Evolutionary conservation across 2,797 vertebrate genomes (phyloP).

Genomic region (Yasuhikotakia modesta): DNA sequence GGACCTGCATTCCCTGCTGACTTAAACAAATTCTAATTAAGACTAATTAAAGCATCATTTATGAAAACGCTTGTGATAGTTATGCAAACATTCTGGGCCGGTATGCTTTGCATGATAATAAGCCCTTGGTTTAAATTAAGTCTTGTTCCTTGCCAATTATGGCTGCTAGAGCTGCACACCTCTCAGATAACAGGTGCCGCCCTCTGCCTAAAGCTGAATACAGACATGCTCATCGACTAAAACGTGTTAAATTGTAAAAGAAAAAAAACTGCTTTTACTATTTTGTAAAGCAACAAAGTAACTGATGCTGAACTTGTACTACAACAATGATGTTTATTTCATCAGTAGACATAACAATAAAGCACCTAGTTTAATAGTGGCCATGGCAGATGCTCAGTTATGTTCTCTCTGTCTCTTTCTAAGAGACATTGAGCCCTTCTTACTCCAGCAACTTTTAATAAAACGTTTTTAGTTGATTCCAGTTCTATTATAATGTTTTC

Average conservation of each 20-base stretch:
- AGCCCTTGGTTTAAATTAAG: slow-evolving; percentile 99
- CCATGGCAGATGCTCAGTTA: too few species aligned
- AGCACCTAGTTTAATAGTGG: slow-evolving; percentile 78
- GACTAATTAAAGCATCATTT: slow-evolving; percentile 99
- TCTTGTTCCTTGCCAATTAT: slow-evolving; percentile 98
- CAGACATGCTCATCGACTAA: slow-evolving; percentile 78
- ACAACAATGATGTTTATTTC: too few species aligned
- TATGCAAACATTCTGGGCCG: slow-evolving; percentile 99
- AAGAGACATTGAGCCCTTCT: too few species aligned
- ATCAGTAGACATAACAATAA: slow-evolving; percentile 73
- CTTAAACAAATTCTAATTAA: slow-evolving; percentile 99
- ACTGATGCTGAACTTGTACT: too few species aligned
- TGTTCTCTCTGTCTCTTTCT: too few species aligned
- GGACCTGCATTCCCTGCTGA: slow-evolving; percentile 99
- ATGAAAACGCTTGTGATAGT: slow-evolving; percentile 99
- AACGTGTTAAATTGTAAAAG: neutral
- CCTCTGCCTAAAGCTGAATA: slow-evolving; percentile 90
- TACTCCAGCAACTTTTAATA: too few species aligned
- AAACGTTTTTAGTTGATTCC: too few species aligned
- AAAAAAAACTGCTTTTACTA: too few species aligned
- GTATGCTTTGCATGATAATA: slow-evolving; percentile 99
- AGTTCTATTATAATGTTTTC: too few species aligned
- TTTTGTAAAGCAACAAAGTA: too few species aligned
- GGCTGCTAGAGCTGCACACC: slow-evolving; percentile 91
- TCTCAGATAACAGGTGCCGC: too few species aligned